phyloP scores from a whole-genome alignment of 2,113 vertebrate genomes.

The Hemiprocne comata region DNA sequence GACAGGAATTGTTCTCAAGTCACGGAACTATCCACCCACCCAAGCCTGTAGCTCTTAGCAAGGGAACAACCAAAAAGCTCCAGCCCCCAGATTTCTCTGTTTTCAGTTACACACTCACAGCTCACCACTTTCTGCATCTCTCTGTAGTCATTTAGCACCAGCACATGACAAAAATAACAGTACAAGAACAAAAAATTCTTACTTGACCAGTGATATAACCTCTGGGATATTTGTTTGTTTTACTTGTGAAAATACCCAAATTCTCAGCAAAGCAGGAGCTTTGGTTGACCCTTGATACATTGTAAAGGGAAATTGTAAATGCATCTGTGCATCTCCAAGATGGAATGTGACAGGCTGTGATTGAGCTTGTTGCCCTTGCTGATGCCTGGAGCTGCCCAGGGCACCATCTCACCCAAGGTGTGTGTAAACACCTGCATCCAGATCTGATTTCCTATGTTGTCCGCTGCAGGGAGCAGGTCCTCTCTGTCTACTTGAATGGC shows the following conservation, averaged over 20 bases:
- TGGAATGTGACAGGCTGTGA: constrained; percentile 23
- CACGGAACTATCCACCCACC: rapidly evolving
- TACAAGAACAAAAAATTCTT: neutral
- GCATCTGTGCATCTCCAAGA: neutral
- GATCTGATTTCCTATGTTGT: neutral
- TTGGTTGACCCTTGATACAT: neutral
- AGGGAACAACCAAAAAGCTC: neutral
- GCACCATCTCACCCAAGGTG: neutral
- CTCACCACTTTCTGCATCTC: neutral
- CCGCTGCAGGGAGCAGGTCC: neutral
- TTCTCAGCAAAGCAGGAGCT: neutral
- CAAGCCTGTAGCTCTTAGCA: neutral
- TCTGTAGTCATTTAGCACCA: neutral
- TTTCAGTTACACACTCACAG: neutral
- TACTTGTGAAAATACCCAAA: neutral
- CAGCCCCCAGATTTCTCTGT: neutral
- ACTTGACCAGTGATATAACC: neutral
- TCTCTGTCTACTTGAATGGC: too few relatives aligned
- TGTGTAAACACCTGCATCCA: neutral
- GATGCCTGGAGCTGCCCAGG: neutral
- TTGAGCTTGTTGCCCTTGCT: neutral
- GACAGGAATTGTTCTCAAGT: neutral
- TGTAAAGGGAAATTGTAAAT: neutral
- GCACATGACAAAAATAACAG: neutral
- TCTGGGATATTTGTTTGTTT: neutral